Conservation (phyloP, 2,113 vertebrate genomes). For the Pungitius pungitius region DNA sequence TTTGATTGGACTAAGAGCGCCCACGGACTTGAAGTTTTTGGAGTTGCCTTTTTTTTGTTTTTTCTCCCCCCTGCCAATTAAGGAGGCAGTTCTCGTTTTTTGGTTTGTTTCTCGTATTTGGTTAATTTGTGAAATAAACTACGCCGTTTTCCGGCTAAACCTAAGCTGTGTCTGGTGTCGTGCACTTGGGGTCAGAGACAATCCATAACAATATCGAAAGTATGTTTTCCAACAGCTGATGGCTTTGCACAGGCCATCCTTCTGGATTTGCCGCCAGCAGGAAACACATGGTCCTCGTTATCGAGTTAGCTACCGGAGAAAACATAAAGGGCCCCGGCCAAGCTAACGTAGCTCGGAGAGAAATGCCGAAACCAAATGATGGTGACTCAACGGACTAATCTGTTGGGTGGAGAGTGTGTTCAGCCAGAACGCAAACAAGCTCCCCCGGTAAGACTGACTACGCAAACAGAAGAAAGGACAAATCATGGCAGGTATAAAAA, state of each 20-base stretch:
- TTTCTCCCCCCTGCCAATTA: too few relatives aligned
- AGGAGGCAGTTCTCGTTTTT: too few relatives aligned
- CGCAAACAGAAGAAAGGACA: constrained; percentile 10
- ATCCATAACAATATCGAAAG: too few relatives aligned
- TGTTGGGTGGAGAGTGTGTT: constrained; percentile 32
- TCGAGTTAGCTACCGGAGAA: constrained; percentile 41
- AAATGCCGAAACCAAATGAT: constrained; percentile 32
- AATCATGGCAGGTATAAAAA: constrained; percentile 17
- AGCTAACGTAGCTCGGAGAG: constrained; percentile 26
- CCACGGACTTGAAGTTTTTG: too few relatives aligned
- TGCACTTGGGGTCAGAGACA: too few relatives aligned
- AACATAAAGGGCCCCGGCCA: constrained; percentile 6
- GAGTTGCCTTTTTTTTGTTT: too few relatives aligned
- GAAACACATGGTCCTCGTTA: constrained; percentile 57
- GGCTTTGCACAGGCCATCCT: constrained; percentile 34
- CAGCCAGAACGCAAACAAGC: constrained; percentile 44
- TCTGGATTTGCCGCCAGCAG: constrained; percentile 43
- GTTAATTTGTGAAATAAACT: too few relatives aligned
- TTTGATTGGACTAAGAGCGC: too few relatives aligned
- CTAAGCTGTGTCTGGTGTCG: too few relatives aligned
- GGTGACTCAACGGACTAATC: constrained; percentile 43
- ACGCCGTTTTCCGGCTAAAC: too few relatives aligned
- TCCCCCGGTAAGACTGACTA: constrained; percentile 27
- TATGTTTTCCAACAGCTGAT: constrained; percentile 47
- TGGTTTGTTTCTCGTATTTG: too few relatives aligned